Conservation (phyloP, 2,113 vertebrate species). For the Thamnaconus septentrionalis region DNA sequence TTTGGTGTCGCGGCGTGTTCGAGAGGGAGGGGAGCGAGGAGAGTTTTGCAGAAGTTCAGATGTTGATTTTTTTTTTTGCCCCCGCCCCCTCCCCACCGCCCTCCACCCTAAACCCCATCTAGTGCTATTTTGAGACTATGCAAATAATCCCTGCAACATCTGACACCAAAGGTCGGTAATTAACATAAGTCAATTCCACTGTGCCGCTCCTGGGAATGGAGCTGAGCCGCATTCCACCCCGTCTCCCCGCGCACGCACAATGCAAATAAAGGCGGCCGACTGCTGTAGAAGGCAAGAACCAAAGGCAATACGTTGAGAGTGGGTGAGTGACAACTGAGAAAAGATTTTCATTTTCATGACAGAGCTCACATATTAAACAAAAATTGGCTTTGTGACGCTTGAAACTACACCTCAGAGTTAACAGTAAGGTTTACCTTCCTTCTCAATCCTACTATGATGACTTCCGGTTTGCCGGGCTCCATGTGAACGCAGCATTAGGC, state of each 20-base stretch:
- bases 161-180: constrained; percentile 73
- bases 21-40: constrained; percentile 31
- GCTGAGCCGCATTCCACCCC: constrained; percentile 28
- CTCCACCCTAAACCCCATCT: not conserved
- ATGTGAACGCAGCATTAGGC: no score
- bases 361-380: not conserved
- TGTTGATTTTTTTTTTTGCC: constrained; percentile 45
- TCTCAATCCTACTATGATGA: no score
- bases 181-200: constrained; percentile 70
- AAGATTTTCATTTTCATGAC: not conserved
- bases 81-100: no score
- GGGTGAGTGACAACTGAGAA: not conserved
- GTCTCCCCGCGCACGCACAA: constrained; percentile 26
- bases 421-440: no score
- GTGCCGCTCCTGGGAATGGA: constrained; percentile 53
- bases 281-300: not conserved
- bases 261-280: constrained; percentile 18
- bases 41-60: constrained; percentile 48
- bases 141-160: constrained; percentile 58
- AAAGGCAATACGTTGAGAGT: not conserved
- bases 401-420: no score
- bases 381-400: no score
- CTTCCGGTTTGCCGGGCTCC: no score
- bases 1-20: constrained; percentile 17
- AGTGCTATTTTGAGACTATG: constrained; percentile 67